Evolutionary conservation across 2,888 invertebrate species (phyloP).

Genomic region (Orthonychiurus folsomi): DNA sequence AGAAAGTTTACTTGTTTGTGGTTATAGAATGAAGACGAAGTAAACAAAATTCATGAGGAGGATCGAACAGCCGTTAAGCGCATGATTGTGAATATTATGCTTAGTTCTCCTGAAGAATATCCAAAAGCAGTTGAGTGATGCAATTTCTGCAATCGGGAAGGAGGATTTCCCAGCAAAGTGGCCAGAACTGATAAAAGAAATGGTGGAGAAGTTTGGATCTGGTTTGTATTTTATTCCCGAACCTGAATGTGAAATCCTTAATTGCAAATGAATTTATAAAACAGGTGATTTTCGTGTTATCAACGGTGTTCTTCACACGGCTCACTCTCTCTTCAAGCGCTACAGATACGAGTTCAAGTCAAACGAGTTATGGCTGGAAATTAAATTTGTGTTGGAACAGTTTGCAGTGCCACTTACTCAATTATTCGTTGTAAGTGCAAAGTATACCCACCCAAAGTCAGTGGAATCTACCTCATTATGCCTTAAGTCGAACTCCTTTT

Average conservation of each 20-base stretch:
- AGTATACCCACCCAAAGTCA: not conserved
- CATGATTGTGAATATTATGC: conserved; percentile 82
- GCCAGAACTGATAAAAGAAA: conserved; percentile 83
- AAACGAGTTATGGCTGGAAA: conserved; percentile 88
- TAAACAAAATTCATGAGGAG: conserved; percentile 61
- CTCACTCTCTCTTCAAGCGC: conserved; percentile 90
- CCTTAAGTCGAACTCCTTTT: not conserved
- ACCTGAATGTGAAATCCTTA: no score
- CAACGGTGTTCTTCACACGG: conserved; percentile 87
- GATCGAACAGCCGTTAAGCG: conserved; percentile 75
- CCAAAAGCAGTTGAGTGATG: conserved; percentile 90
- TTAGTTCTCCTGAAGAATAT: conserved; percentile 80
- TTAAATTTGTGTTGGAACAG: conserved; percentile 87
- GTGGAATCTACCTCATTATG: not conserved
- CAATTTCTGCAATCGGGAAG: conserved; percentile 90
- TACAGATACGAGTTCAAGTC: conserved; percentile 95
- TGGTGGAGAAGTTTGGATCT: conserved; percentile 83
- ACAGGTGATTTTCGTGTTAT: conserved; percentile 84
- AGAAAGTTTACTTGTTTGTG: not conserved
- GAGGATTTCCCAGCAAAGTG: conserved; percentile 95
- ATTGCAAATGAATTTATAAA: no score
- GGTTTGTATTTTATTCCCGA: conserved; percentile 48
- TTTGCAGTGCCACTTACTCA: conserved; percentile 91
- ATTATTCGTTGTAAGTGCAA: conserved; percentile 62
- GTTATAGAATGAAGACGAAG: no score